A percentile compares a stretch with the other conserved stretches of the same genome.
phyloP scores from a whole-genome alignment of 2,113 vertebrate genomes.

The Spheniscus mendiculus region DNA sequence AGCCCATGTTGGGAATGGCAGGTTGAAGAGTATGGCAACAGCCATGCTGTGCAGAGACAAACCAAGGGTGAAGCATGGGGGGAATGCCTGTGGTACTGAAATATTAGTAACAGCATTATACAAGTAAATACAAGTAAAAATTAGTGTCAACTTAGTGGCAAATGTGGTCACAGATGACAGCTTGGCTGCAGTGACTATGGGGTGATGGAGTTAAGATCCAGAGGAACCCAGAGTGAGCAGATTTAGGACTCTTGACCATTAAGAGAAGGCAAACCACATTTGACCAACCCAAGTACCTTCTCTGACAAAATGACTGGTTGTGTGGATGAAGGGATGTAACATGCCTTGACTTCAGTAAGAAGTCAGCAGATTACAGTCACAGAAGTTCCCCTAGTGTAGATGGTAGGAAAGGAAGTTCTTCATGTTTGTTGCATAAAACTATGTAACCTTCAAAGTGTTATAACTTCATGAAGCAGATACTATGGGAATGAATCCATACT shows the following conservation, averaged over 20 bases:
- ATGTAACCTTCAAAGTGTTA: neutral
- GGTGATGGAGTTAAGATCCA: neutral
- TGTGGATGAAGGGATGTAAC: neutral
- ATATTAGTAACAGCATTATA: neutral
- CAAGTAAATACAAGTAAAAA: neutral
- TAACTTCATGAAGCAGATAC: neutral
- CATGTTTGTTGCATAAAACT: neutral
- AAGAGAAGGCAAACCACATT: neutral
- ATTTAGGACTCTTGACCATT: neutral
- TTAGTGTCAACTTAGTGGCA: neutral
- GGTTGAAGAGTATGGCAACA: neutral
- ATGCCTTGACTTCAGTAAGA: neutral
- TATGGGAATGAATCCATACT: neutral
- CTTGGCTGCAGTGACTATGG: neutral
- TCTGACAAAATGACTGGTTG: neutral
- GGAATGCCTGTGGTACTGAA: neutral
- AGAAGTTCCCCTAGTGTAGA: neutral
- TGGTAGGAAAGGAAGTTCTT: neutral
- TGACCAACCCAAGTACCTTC: neutral
- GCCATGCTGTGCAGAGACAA: neutral
- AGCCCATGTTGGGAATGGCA: neutral
- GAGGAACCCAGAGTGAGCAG: neutral
- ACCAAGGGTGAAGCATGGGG: neutral
- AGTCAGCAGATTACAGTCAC: neutral
- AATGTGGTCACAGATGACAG: neutral